These are phyloP conservation scores for Styela plicata DNA, from an alignment of 23 tunicate genomes.

Conservation along the genomic window DNA sequence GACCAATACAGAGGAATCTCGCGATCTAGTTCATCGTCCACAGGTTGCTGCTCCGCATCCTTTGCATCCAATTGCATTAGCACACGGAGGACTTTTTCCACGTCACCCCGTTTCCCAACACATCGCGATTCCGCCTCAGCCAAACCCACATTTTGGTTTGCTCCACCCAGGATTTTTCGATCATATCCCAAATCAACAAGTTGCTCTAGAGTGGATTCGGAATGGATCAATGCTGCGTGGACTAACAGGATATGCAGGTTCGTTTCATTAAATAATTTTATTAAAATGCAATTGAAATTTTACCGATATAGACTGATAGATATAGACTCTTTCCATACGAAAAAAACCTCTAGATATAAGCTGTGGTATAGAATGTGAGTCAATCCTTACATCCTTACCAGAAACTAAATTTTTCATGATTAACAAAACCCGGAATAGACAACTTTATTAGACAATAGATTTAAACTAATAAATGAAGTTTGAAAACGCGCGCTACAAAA, in stretches of 20 bases:
- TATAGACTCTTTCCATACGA: too few relatives aligned
- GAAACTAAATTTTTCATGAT: too few relatives aligned
- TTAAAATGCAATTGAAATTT: too few relatives aligned
- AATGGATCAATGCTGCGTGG: conserved; percentile 21
- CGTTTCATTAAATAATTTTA: too few relatives aligned
- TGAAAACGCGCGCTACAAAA: too few relatives aligned
- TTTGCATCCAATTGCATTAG: not conserved
- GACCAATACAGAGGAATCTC: not conserved
- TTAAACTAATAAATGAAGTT: too few relatives aligned
- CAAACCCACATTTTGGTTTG: not conserved
- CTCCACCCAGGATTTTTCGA: conserved; percentile 18
- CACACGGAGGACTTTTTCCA: conserved; percentile 3
- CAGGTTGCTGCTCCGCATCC: not conserved
- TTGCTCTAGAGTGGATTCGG: conserved; percentile 24
- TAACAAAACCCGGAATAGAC: too few relatives aligned
- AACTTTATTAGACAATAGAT: too few relatives aligned
- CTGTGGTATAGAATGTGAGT: too few relatives aligned
- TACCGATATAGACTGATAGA: too few relatives aligned
- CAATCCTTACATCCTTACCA: too few relatives aligned
- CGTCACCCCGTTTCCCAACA: conserved; percentile 2
- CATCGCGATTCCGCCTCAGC: not conserved
- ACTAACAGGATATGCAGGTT: conserved; percentile 21
- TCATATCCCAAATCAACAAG: not conserved
- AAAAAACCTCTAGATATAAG: too few relatives aligned
- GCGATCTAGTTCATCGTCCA: not conserved